Conservation (phyloP, 2,888 invertebrate species). For the Galeruca laticollis region DNA sequence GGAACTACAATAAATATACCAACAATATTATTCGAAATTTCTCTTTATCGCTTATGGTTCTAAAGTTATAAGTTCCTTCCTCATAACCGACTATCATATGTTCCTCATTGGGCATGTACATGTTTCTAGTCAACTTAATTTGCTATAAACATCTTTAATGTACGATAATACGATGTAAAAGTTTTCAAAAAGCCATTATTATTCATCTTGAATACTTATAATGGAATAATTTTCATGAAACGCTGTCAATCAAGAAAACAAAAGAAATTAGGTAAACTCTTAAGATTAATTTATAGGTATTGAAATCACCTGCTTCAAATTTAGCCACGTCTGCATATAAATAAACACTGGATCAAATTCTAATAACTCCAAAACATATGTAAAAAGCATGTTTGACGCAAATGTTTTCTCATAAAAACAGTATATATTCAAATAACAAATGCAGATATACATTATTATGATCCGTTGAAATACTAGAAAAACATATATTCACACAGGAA, state of each 20-base stretch:
- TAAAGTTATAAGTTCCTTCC: too few relatives aligned
- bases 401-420: too few relatives aligned
- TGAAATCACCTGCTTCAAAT: too few relatives aligned
- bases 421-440: neutral
- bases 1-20: neutral
- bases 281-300: too few relatives aligned
- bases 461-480: slow-evolving; percentile 50
- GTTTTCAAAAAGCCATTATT: slow-evolving; percentile 46
- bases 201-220: slow-evolving; percentile 47
- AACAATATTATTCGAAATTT: too few relatives aligned
- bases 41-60: too few relatives aligned
- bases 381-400: too few relatives aligned
- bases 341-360: too few relatives aligned
- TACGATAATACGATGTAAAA: slow-evolving; percentile 44
- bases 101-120: slow-evolving; percentile 50
- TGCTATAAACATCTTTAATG: slow-evolving; percentile 49
- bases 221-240: slow-evolving; percentile 41
- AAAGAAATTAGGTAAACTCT: too few relatives aligned
- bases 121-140: slow-evolving; percentile 56
- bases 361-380: too few relatives aligned
- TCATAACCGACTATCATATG: neutral
- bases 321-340: too few relatives aligned
- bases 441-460: neutral
- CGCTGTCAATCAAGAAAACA: neutral
- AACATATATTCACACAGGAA: too few relatives aligned